Evolutionary conservation across 2,113 vertebrate species (phyloP).

Genomic region (Oceanodroma tethys): DNA sequence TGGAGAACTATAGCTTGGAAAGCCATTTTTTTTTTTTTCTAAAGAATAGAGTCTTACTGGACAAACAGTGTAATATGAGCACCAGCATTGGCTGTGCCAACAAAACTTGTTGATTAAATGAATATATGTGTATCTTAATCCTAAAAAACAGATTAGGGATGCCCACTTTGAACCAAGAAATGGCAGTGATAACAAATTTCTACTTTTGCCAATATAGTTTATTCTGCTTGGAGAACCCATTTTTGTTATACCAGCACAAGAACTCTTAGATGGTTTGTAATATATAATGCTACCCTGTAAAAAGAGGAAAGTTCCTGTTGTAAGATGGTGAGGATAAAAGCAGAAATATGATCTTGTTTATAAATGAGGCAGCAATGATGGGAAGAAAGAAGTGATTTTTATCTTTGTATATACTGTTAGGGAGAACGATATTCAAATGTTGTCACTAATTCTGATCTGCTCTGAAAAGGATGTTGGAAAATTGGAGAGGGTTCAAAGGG

Average conservation of each 20-base stretch:
- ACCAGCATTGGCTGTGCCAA: not conserved
- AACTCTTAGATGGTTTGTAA: not conserved
- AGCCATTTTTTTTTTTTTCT: not conserved
- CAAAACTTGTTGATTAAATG: not conserved
- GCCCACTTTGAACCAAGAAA: not conserved
- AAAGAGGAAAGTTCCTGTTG: not conserved
- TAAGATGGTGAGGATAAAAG: not conserved
- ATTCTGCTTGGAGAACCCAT: not conserved
- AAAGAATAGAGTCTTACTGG: not conserved
- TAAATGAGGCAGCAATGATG: not conserved
- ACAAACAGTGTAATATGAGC: not conserved
- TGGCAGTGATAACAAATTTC: not conserved
- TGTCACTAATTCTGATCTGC: not conserved
- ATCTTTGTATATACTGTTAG: not conserved
- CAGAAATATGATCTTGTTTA: not conserved
- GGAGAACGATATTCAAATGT: not conserved
- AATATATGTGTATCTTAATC: not conserved
- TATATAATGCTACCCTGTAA: not conserved
- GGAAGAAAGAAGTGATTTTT: not conserved
- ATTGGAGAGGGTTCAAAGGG: not conserved
- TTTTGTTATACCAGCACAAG: not conserved
- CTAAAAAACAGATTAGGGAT: not conserved
- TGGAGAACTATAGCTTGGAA: not conserved
- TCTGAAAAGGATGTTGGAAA: conserved; percentile 9
- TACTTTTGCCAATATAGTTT: not conserved